Base-by-base conservation (phyloP, 2,888 invertebrate species). In the Holacanthella duospinosa region DNA sequence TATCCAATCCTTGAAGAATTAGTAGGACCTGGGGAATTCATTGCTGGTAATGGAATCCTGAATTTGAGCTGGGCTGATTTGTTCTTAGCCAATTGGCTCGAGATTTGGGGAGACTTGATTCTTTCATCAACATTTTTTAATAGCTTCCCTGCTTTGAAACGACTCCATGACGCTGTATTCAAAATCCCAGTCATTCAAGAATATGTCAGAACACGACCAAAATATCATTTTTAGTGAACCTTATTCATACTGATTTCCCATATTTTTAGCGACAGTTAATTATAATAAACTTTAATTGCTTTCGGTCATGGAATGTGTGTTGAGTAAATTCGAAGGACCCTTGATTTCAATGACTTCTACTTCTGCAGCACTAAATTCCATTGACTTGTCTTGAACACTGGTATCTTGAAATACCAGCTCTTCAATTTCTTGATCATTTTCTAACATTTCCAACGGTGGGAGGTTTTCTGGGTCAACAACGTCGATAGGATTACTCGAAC, bases 41-140 rank as follows among this genome's bases (percentile, higher is more conserved):
- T 43, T 12, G n/a, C 25, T 3, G 59, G 59, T 3, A 12, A 25
- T 27, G 36, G 36, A 36, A 36, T 36, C 6, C 9, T 6, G 6
- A 59, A 61, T n/a, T 36, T 43, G 19, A 27, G 16, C n/a, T 61
- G 61, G 61, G 61, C 56, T 56, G 61, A 61, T 36, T 61, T 61
- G 25, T 29, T 55, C n/a, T 29, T 61, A 3, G 61, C 61, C 19
- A 55, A 43, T 12, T 55, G 55, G 55, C 25, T 61, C 4, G 55
- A 61, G 54, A 16, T 61, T 1, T 61, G 44, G 44, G 61, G 55
- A 55, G 55, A 55, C 19, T 55, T 26, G 27, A 21, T 55, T 43
- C 43, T 26, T n/a, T 19, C 19, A 16, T 24, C 43, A 4, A 55
- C 55, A 24, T 43, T 55, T 21, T 24, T 55, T 16, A 55, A 55